Conservation (phyloP, 1,140 invertebrate genomes). For the Zaprionus vittiger region DNA sequence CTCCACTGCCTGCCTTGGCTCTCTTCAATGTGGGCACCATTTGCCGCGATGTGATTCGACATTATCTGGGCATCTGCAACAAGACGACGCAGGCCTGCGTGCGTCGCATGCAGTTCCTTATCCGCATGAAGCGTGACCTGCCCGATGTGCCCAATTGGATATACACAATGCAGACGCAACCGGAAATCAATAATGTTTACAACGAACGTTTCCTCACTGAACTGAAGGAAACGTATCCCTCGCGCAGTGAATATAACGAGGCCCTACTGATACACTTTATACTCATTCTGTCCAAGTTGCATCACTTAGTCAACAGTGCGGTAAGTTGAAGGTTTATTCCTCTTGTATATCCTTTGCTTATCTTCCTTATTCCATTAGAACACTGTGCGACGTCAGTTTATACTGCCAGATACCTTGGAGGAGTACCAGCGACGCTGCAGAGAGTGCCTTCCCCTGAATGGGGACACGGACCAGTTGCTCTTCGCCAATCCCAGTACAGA, state of each 20-base stretch:
- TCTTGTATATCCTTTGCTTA: neutral
- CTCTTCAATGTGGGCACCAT: constrained; percentile 63
- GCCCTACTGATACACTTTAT: constrained; percentile 70
- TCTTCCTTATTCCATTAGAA: constrained; percentile 15
- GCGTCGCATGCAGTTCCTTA: constrained; percentile 85
- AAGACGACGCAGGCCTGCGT: constrained; percentile 90
- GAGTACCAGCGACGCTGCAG: constrained; percentile 53
- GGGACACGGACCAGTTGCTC: constrained; percentile 61
- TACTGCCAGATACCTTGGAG: constrained; percentile 64
- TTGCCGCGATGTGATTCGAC: constrained; percentile 87
- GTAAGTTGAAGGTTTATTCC: constrained; percentile 37
- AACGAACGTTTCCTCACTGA: constrained; percentile 64
- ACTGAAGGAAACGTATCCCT: constrained; percentile 62
- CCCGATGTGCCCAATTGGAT: constrained; percentile 75
- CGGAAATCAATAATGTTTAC: constrained; percentile 54
- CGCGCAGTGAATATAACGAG: constrained; percentile 49
- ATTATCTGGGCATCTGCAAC: constrained; percentile 86
- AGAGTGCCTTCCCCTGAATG: constrained; percentile 44
- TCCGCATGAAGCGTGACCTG: constrained; percentile 63
- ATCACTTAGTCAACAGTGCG: constrained; percentile 53
- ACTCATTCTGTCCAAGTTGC: constrained; percentile 58
- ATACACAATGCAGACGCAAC: constrained; percentile 70
- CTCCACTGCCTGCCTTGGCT: constrained; percentile 85
- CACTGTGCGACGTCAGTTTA: constrained; percentile 48
- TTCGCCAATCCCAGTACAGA: constrained; percentile 83